phyloP scores from a whole-genome alignment of 2,797 vertebrate species.

The Chelidonichthys spinosus region DNA sequence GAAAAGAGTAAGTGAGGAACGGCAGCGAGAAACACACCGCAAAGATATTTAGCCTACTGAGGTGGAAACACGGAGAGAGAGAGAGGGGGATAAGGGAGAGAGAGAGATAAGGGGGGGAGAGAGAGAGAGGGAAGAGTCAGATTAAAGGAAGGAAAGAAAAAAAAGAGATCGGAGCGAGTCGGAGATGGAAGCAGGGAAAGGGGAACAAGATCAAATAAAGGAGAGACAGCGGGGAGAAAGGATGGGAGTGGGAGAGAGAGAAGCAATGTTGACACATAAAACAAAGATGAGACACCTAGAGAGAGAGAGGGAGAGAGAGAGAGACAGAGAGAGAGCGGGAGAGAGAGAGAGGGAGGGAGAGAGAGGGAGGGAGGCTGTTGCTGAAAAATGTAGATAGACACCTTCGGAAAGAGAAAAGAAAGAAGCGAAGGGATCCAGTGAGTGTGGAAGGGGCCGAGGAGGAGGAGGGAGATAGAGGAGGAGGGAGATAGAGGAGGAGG shows the following conservation, averaged over 20 bases:
- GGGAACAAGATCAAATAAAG: constrained; percentile 65
- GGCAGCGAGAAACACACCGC: constrained; percentile 66
- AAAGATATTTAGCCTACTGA: constrained; percentile 56
- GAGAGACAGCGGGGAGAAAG: constrained; percentile 41
- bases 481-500: constrained; percentile 58
- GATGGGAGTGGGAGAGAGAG: constrained; percentile 21
- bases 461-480: constrained; percentile 32
- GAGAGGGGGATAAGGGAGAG: background rate
- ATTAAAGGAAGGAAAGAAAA: background rate
- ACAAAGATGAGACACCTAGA: constrained; percentile 68
- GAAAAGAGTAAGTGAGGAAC: constrained; percentile 9
- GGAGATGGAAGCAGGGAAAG: constrained; percentile 43
- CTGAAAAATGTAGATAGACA: constrained; percentile 75
- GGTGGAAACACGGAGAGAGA: constrained; percentile 51
- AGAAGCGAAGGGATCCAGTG: constrained; percentile 51
- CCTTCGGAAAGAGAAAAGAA: constrained; percentile 55
- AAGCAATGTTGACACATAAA: constrained; percentile 64
- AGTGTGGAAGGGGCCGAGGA: constrained; percentile 55
- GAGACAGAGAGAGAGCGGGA: constrained; percentile 19
- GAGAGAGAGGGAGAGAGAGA: constrained; percentile 16
- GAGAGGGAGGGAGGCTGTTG: constrained; percentile 50
- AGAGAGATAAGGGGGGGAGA: constrained; percentile 22
- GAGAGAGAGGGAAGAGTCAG: constrained; percentile 31
- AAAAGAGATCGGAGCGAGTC: constrained; percentile 19
- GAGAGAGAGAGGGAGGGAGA: constrained; percentile 18